Conservation (phyloP, 92 coral and sea anemone species). For the Paramuricea clavata region DNA sequence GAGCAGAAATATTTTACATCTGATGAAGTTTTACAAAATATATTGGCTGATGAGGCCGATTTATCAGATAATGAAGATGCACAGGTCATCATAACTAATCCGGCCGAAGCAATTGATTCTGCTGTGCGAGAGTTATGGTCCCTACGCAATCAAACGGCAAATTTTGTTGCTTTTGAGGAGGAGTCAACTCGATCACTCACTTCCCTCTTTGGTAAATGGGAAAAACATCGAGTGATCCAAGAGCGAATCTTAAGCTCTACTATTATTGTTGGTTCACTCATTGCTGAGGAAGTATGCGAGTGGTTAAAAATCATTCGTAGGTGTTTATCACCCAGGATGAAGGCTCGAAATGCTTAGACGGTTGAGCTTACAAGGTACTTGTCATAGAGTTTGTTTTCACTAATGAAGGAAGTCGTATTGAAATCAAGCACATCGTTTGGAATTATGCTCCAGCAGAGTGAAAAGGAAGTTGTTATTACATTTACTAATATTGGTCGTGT, state of each 20-base stretch:
- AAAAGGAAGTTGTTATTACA: no score
- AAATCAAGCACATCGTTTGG: no score
- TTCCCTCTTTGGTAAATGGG: slow-evolving; percentile 31
- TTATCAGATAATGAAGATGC: background rate
- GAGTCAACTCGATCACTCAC: slow-evolving; percentile 41
- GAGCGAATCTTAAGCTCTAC: slow-evolving; percentile 54
- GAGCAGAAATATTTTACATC: background rate
- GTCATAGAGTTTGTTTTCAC: no score
- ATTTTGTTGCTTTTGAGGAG: slow-evolving; percentile 48
- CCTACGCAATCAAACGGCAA: background rate
- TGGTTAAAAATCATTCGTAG: slow-evolving; percentile 56
- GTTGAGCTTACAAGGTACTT: no score
- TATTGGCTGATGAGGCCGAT: background rate
- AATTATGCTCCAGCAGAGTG: no score
- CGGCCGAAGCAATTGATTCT: slow-evolving; percentile 3
- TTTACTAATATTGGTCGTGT: no score
- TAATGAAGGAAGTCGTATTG: no score
- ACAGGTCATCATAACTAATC: background rate
- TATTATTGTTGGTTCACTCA: slow-evolving; percentile 39
- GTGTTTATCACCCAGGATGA: slow-evolving; percentile 58
- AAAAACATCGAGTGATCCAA: slow-evolving; percentile 41
- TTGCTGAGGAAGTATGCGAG: slow-evolving; percentile 43
- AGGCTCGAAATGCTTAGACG: slow-evolving; percentile 67
- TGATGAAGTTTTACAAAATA: slow-evolving; percentile 25
- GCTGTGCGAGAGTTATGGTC: background rate